These are phyloP conservation scores for Telmatherina bonti DNA, from an alignment of 2,797 vertebrate species.

Conservation along the genomic window DNA sequence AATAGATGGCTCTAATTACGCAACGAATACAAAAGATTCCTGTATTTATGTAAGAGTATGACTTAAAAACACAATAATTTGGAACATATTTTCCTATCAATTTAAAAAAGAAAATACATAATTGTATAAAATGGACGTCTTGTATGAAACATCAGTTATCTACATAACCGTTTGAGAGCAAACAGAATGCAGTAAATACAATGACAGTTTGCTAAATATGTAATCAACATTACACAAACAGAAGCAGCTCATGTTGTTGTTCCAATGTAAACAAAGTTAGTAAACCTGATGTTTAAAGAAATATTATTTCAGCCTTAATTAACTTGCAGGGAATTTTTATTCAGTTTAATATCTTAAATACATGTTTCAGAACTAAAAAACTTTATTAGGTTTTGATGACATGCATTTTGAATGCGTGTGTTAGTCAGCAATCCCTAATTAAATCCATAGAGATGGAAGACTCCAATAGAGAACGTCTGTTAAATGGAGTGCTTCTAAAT, in stretches of 20 bases:
- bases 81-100: not conserved
- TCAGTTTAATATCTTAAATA: not conserved
- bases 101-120: not conserved
- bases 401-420: too few relatives aligned
- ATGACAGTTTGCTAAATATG: not conserved
- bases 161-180: not conserved
- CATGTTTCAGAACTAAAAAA: not conserved
- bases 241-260: not conserved
- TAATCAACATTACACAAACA: not conserved
- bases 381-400: too few relatives aligned
- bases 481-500: too few relatives aligned
- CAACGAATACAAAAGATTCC: not conserved
- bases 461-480: too few relatives aligned
- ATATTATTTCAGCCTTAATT: not conserved
- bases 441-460: too few relatives aligned
- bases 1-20: not conserved
- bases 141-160: not conserved
- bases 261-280: not conserved
- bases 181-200: not conserved
- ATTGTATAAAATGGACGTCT: too few relatives aligned
- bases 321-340: too few relatives aligned
- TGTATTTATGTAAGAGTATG: too few relatives aligned
- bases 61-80: not conserved
- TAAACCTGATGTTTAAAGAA: not conserved
- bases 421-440: too few relatives aligned